phyloP scores from a whole-genome alignment of 2,888 invertebrate species.

The Archaeoteleia sp. region DNA sequence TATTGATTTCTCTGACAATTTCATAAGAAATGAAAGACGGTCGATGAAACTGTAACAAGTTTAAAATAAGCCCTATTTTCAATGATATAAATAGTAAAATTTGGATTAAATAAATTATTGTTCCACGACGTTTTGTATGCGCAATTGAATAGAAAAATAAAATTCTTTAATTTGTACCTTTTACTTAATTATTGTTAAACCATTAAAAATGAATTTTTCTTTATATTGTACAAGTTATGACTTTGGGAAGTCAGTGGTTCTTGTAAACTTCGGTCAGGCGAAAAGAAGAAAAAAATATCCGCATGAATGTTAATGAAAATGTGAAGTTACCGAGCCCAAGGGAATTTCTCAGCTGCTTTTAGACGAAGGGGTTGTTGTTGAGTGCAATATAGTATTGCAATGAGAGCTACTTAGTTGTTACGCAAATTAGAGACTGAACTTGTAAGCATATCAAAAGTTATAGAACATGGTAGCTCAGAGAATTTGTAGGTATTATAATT shows the following conservation, averaged over 20 bases:
- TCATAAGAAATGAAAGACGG: too few relatives aligned
- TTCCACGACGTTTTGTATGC: too few relatives aligned
- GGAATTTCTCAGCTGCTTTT: conserved; percentile 47
- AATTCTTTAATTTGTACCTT: too few relatives aligned
- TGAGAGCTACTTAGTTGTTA: conserved; percentile 42
- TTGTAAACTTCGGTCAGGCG: conserved; percentile 33
- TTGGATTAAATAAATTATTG: too few relatives aligned
- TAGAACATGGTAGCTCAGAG: conserved; percentile 28
- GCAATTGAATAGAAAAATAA: too few relatives aligned
- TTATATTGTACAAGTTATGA: background rate
- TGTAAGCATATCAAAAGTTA: conserved; percentile 48
- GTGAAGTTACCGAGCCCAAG: conserved; percentile 46
- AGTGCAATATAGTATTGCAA: conserved; percentile 42
- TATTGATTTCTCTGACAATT: too few relatives aligned
- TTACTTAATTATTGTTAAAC: too few relatives aligned
- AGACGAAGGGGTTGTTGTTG: conserved; percentile 38
- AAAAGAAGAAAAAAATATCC: conserved; percentile 36
- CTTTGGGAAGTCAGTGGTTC: conserved; percentile 36
- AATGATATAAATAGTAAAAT: too few relatives aligned
- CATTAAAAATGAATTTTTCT: too few relatives aligned
- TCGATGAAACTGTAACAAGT: too few relatives aligned
- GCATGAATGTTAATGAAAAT: conserved; percentile 46
- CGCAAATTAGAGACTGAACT: conserved; percentile 47
- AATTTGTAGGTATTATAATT: conserved; percentile 36
- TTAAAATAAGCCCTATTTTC: too few relatives aligned